A percentile compares a stretch with the other conserved stretches of the same genome.
phyloP scores from a whole-genome alignment of 1,140 invertebrate species.

The Microplitis demolitor region DNA sequence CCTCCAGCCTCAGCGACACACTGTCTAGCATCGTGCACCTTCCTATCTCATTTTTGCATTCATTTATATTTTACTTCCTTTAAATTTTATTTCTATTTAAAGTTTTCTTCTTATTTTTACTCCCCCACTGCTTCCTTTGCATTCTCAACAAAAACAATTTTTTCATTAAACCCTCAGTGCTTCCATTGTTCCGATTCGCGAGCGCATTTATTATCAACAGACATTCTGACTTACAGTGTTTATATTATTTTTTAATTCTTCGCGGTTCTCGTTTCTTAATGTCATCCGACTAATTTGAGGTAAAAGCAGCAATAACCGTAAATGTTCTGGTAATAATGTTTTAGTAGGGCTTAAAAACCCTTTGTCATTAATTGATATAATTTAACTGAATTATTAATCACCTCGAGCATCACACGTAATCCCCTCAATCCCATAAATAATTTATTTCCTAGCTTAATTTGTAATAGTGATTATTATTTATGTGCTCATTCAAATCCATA shows the following conservation, averaged over 20 bases:
- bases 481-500: too few relatives aligned
- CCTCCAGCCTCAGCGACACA: neutral
- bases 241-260: neutral
- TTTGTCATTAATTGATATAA: neutral
- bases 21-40: neutral
- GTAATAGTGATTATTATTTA: too few relatives aligned
- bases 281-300: too few relatives aligned
- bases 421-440: neutral
- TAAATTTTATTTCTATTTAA: neutral
- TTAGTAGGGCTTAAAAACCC: neutral
- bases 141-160: conserved; percentile 31
- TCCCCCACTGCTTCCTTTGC: conserved; percentile 10
- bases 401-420: neutral
- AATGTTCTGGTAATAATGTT: too few relatives aligned
- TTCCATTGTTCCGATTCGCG: conserved; percentile 26
- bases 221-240: neutral
- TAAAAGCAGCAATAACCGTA: too few relatives aligned
- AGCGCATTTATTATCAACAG: conserved; percentile 23
- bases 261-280: neutral
- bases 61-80: neutral
- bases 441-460: too few relatives aligned
- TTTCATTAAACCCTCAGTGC: conserved; percentile 26
- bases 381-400: neutral
- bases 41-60: neutral
- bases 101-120: neutral